A percentile compares a stretch with the other conserved stretches of the same genome.
These are phyloP conservation scores for Scaptomyza tumidula DNA, from an alignment of 2,888 invertebrate genomes.

Conservation along the genomic window DNA sequence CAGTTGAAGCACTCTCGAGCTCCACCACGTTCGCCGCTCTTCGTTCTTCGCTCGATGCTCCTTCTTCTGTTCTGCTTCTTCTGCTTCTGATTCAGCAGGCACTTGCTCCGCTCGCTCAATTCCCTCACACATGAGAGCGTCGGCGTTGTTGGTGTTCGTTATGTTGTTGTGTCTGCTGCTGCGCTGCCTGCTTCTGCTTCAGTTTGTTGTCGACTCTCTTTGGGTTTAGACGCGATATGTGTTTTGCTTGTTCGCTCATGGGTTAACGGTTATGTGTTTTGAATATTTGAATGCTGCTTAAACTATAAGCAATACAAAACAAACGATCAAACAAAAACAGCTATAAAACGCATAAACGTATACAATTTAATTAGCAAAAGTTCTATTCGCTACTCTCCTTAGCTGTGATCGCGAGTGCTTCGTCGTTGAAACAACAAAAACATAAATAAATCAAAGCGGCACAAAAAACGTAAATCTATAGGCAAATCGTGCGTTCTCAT, in stretches of 20 bases:
- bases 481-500: slow-evolving; percentile 18
- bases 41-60: slow-evolving; percentile 29
- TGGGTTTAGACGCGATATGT: slow-evolving; percentile 62
- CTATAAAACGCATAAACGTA: slow-evolving; percentile 23
- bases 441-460: slow-evolving; percentile 15
- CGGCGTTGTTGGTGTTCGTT: slow-evolving; percentile 20
- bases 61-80: slow-evolving; percentile 32
- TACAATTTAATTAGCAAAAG: slow-evolving; percentile 52
- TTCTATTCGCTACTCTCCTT: slow-evolving; percentile 18
- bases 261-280: slow-evolving; percentile 55
- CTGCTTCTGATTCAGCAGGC: slow-evolving; percentile 34
- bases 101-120: slow-evolving; percentile 65
- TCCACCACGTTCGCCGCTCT: slow-evolving; percentile 20
- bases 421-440: slow-evolving; percentile 33
- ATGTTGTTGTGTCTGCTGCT: slow-evolving; percentile 54
- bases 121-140: slow-evolving; percentile 52
- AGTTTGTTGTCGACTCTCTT: slow-evolving; percentile 75
- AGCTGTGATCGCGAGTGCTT: slow-evolving; percentile 50
- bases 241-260: slow-evolving; percentile 32
- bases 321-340: slow-evolving; percentile 34
- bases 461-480: slow-evolving; percentile 44
- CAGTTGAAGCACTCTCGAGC: slow-evolving; percentile 52
- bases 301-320: slow-evolving; percentile 50
- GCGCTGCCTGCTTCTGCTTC: slow-evolving; percentile 47
- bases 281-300: slow-evolving; percentile 58